Conservation (phyloP, 1,140 invertebrate genomes). For the Dendrolimus punctatus region DNA sequence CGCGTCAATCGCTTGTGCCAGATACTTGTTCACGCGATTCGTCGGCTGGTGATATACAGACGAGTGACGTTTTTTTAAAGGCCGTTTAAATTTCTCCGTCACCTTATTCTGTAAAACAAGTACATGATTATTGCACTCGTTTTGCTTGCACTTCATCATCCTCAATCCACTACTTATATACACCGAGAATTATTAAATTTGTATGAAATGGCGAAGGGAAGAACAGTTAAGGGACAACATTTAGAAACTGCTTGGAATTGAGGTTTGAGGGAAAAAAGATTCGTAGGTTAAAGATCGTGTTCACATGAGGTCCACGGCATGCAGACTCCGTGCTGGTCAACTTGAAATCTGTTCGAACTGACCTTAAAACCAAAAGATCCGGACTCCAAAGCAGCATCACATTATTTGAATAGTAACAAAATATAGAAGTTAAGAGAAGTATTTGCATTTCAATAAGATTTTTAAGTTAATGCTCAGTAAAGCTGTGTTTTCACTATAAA, state of each 20-base stretch:
- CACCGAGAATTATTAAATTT: neutral
- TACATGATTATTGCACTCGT: too few relatives aligned
- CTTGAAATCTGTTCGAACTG: conserved; percentile 40
- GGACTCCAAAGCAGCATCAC: conserved; percentile 65
- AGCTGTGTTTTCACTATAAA: too few relatives aligned
- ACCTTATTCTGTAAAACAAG: conserved; percentile 80
- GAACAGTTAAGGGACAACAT: conserved; percentile 6
- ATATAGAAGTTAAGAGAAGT: conserved; percentile 10
- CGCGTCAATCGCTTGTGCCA: conserved; percentile 92
- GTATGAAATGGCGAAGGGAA: conserved; percentile 1
- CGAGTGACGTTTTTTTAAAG: conserved; percentile 90
- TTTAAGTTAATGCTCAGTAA: too few relatives aligned
- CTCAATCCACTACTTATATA: conserved; percentile 1
- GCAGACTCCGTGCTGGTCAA: conserved; percentile 55
- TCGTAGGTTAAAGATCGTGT: conserved; percentile 21
- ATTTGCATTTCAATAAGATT: too few relatives aligned
- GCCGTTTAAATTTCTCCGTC: conserved; percentile 89
- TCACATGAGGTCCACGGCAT: conserved; percentile 50
- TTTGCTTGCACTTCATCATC: too few relatives aligned
- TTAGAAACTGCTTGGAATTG: conserved; percentile 1
- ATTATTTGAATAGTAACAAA: conserved; percentile 56
- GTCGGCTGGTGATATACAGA: conserved; percentile 89
- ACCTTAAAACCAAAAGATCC: conserved; percentile 64
- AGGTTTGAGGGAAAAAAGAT: conserved; percentile 1
- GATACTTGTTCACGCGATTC: conserved; percentile 92